Conservation (phyloP, 2,888 invertebrate genomes). For the Amiota communis region DNA sequence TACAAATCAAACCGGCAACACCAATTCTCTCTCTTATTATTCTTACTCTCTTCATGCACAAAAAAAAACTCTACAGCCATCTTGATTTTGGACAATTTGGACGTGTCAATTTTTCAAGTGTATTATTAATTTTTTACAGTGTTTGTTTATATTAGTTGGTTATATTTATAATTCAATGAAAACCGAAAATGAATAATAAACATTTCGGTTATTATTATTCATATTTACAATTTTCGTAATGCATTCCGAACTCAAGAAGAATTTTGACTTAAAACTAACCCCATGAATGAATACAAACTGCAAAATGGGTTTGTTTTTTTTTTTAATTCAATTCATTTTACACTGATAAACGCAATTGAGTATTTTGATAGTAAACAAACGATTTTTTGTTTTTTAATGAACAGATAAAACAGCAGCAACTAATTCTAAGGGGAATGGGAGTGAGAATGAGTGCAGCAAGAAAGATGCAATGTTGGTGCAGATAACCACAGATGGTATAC, state of each 20-base stretch:
- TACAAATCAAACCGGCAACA: not conserved
- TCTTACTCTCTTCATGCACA: constrained; percentile 39
- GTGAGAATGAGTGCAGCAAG: too few relatives aligned
- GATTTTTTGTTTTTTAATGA: not conserved
- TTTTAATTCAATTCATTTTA: not conserved
- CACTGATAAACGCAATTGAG: constrained; percentile 1
- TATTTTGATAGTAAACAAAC: not conserved
- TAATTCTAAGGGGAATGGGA: not conserved
- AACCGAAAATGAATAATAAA: too few relatives aligned
- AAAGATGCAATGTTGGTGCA: constrained; percentile 62
- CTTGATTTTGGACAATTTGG: constrained; percentile 30
- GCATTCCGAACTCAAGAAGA: not conserved
- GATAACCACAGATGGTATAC: constrained; percentile 69
- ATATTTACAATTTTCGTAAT: not conserved
- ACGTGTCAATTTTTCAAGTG: constrained; percentile 46
- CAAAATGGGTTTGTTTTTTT: not conserved
- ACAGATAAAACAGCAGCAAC: constrained; percentile 31
- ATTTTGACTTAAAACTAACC: too few relatives aligned
- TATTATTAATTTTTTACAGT: constrained; percentile 60
- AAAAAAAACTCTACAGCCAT: constrained; percentile 37
- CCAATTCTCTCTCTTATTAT: not conserved
- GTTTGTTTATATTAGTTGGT: constrained; percentile 40
- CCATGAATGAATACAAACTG: not conserved
- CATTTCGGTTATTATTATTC: not conserved
- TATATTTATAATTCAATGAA: not conserved